Percentiles rank a stretch among this genome's conserved stretches.
Evolutionary conservation across 2,888 invertebrate species (phyloP).

Genomic region (Tetramorium bicarinatum): DNA sequence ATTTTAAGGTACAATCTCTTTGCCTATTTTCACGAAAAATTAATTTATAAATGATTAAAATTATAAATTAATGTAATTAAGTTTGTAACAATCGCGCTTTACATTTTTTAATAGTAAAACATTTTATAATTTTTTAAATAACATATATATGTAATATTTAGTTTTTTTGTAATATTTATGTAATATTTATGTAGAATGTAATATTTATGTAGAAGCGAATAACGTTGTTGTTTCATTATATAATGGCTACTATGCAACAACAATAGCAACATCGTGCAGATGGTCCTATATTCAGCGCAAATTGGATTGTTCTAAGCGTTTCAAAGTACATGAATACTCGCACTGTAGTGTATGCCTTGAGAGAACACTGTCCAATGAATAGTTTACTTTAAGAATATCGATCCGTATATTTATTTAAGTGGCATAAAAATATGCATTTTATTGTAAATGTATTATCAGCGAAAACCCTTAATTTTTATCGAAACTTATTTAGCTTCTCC

Average conservation of each 20-base stretch:
- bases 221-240: slow-evolving; percentile 23
- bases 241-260: not conserved
- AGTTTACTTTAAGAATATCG: slow-evolving; percentile 15
- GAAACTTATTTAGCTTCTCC: not conserved
- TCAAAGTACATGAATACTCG: slow-evolving; percentile 38
- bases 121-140: not conserved
- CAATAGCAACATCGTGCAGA: slow-evolving; percentile 20
- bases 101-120: not conserved
- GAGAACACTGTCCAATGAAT: not conserved
- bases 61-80: not conserved
- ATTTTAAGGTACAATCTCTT: not conserved
- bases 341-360: not conserved
- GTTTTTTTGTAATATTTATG: too few species aligned
- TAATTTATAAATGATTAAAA: not conserved
- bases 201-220: not conserved
- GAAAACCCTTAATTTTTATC: not conserved
- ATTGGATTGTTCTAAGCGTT: slow-evolving; percentile 36
- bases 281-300: not conserved
- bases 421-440: not conserved
- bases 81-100: not conserved
- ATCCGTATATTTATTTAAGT: not conserved
- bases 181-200: too few species aligned
- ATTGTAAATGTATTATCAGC: not conserved
- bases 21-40: not conserved
- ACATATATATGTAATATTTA: not conserved